Evolutionary conservation across 2,888 invertebrate genomes (phyloP).

Genomic region (Acrobasis suavella): DNA sequence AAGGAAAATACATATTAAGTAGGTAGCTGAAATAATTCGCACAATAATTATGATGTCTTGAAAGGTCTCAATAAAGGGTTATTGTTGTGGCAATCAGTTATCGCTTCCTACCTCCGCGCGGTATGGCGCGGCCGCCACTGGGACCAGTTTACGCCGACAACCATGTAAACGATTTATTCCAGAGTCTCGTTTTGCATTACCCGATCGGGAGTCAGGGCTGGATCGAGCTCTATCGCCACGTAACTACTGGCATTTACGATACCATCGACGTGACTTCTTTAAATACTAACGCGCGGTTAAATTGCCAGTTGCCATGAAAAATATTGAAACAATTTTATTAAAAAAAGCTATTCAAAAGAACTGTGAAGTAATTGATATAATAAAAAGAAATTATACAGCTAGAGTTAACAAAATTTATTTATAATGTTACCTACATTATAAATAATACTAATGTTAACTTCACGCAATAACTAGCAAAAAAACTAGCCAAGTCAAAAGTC

Average conservation of each 20-base stretch:
- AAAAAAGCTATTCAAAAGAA: not conserved
- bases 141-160: conserved; percentile 82
- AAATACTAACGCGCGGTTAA: conserved; percentile 10
- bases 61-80: conserved; percentile 23
- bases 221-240: conserved; percentile 35
- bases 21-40: not conserved
- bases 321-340: not conserved
- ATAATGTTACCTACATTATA: too few species aligned
- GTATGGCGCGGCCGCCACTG: conserved; percentile 54
- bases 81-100: conserved; percentile 45
- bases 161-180: conserved; percentile 82
- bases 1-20: not conserved
- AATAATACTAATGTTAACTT: too few species aligned
- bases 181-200: conserved; percentile 79
- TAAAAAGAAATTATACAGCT: not conserved
- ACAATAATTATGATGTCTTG: conserved; percentile 4
- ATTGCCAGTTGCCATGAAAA: not conserved
- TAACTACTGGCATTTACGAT: conserved; percentile 20
- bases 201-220: conserved; percentile 76
- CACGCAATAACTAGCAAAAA: too few species aligned
- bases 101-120: conserved; percentile 62
- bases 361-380: not conserved
- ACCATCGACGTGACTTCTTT: not conserved
- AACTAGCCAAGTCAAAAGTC: too few species aligned
- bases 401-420: not conserved